Conservation (phyloP, 2,797 vertebrate species). For the Linurgus olivaceus region DNA sequence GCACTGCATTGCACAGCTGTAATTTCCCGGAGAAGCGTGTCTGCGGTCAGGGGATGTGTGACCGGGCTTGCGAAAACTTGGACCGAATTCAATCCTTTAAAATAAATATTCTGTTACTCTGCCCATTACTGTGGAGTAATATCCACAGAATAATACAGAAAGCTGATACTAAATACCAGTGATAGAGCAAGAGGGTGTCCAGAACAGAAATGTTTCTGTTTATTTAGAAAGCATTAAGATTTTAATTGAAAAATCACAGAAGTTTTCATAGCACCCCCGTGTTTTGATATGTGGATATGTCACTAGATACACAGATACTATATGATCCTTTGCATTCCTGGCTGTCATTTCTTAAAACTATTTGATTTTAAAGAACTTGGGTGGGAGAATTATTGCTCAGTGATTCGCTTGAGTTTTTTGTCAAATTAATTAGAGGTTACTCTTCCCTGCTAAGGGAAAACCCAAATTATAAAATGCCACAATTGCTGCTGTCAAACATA, state of each 20-base stretch:
- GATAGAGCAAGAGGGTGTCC: not conserved
- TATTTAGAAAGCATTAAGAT: not conserved
- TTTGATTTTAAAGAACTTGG: not conserved
- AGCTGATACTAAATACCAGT: not conserved
- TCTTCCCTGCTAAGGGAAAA: not conserved
- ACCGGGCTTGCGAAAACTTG: not conserved
- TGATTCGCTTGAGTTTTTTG: not conserved
- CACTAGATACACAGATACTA: not conserved
- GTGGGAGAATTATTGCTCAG: not conserved
- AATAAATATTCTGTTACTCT: not conserved
- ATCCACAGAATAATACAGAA: not conserved
- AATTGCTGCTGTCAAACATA: not conserved
- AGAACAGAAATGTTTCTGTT: not conserved
- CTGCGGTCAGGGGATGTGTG: not conserved
- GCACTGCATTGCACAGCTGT: fast-evolving
- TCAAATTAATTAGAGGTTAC: not conserved
- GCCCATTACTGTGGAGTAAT: not conserved
- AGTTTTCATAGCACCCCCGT: not conserved
- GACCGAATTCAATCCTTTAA: not conserved
- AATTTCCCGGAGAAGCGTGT: not conserved
- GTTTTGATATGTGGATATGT: not conserved
- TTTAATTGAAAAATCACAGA: not conserved
- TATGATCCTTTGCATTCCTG: not conserved
- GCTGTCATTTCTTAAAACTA: not conserved
- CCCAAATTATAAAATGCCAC: not conserved